Evolutionary conservation across 2,113 vertebrate species (phyloP).

Genomic region (Gadus chalcogrammus): DNA sequence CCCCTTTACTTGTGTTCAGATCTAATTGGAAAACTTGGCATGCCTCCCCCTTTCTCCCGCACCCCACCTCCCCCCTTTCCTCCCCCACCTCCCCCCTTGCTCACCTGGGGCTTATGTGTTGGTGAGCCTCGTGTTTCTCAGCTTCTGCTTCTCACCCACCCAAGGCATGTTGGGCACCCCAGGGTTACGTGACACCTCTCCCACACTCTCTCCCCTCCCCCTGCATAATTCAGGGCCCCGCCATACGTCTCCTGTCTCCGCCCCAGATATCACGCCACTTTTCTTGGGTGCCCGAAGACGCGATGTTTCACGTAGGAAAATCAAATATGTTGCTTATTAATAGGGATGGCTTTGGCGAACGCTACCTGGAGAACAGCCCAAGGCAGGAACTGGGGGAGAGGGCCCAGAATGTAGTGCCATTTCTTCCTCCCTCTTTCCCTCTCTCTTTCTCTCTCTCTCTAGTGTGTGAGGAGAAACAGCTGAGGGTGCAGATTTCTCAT

Average conservation of each 20-base stretch:
- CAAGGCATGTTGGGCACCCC: slow-evolving; percentile 62
- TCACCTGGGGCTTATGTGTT: slow-evolving; percentile 52
- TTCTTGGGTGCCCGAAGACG: slow-evolving; percentile 35
- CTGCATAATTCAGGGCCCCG: slow-evolving; percentile 63
- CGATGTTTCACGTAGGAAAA: slow-evolving; percentile 55
- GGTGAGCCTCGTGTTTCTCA: slow-evolving; percentile 49
- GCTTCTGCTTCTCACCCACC: slow-evolving; percentile 66
- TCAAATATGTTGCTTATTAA: slow-evolving; percentile 81
- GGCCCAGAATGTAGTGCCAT: slow-evolving; percentile 44
- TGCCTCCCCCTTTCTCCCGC: slow-evolving; percentile 18
- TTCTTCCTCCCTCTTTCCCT: slow-evolving; percentile 43
- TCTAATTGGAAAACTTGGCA: slow-evolving; percentile 48
- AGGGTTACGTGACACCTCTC: slow-evolving; percentile 67
- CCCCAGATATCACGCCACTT: slow-evolving; percentile 20
- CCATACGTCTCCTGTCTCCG: slow-evolving; percentile 39
- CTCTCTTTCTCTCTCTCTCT: slow-evolving; percentile 24
- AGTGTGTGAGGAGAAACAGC: slow-evolving; percentile 53
- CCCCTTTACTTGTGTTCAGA: neutral
- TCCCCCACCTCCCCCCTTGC: slow-evolving; percentile 2
- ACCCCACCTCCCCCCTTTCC: no score
- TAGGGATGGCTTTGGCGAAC: slow-evolving; percentile 65
- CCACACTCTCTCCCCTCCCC: slow-evolving; percentile 41
- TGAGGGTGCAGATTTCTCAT: slow-evolving; percentile 71
- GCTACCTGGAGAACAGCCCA: slow-evolving; percentile 70
- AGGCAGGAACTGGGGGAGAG: slow-evolving; percentile 28